Evolutionary conservation across 2,113 vertebrate genomes (phyloP).

Genomic region (Hypomesus transpacificus): DNA sequence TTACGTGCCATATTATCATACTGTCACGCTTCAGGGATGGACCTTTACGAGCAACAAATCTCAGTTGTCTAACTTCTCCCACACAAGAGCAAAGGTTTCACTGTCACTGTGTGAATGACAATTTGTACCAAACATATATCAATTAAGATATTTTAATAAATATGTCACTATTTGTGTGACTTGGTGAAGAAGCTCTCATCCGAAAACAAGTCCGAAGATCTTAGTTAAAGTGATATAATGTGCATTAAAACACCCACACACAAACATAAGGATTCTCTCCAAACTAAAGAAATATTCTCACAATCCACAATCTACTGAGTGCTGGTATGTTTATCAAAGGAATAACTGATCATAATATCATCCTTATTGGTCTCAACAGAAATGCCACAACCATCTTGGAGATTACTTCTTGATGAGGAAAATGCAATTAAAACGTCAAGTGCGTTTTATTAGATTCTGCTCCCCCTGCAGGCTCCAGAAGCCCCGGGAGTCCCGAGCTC

Average conservation of each 20-base stretch:
- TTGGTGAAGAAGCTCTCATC: too few species aligned
- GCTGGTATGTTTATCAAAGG: conserved; percentile 66
- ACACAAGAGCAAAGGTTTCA: background rate
- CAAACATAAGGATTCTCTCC: conserved; percentile 5
- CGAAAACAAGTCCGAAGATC: too few species aligned
- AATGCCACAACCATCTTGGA: conserved; percentile 66
- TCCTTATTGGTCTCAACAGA: conserved; percentile 72
- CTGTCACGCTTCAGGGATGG: conserved; percentile 38
- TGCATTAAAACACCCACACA: background rate
- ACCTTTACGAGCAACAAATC: background rate
- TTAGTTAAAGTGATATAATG: too few species aligned
- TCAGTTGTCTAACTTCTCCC: background rate
- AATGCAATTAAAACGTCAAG: conserved; percentile 77
- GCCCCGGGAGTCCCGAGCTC: conserved; percentile 56
- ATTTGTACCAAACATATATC: too few species aligned
- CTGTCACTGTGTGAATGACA: background rate
- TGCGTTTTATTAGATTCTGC: conserved; percentile 72
- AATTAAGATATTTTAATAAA: too few species aligned
- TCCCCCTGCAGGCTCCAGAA: conserved; percentile 60
- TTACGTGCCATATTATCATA: conserved; percentile 46
- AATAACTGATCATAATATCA: conserved; percentile 71
- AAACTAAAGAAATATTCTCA: conserved; percentile 23
- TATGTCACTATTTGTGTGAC: too few species aligned
- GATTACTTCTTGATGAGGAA: conserved; percentile 77
- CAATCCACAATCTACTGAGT: conserved; percentile 31